Percentiles rank a stretch among this genome's conserved stretches.
Conservation (phyloP, 2,797 vertebrate genomes). For the Pygocentrus nattereri region DNA sequence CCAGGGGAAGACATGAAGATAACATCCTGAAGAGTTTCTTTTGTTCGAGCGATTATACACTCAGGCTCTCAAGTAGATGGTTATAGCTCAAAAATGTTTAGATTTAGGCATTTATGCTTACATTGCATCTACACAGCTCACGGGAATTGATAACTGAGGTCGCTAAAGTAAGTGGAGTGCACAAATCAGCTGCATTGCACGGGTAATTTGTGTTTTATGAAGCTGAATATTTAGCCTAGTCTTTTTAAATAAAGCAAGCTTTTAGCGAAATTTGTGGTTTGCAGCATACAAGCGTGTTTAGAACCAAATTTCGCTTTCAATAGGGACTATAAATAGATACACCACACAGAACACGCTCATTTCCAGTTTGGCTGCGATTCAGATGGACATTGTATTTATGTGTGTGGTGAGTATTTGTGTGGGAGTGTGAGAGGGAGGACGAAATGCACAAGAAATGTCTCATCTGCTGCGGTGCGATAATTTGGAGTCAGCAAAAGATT, state of each 20-base stretch:
- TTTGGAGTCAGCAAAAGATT: slow-evolving; percentile 29
- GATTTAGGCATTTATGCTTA: not conserved
- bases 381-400: slow-evolving; percentile 25
- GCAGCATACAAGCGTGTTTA: slow-evolving; percentile 3
- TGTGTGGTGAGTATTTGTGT: slow-evolving; percentile 27
- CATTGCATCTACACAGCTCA: not conserved
- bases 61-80: not conserved
- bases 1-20: not conserved
- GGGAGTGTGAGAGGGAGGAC: slow-evolving; percentile 27
- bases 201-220: slow-evolving; percentile 30
- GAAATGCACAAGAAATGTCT: slow-evolving; percentile 12
- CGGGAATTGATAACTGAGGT: not conserved
- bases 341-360: slow-evolving; percentile 22
- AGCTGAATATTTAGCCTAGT: slow-evolving; percentile 3
- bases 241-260: slow-evolving; percentile 20
- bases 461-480: slow-evolving; percentile 46
- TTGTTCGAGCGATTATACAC: not conserved
- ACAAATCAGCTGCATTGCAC: not conserved
- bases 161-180: not conserved
- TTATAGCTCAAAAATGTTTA: slow-evolving; percentile 6
- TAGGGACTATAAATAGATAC: slow-evolving; percentile 43
- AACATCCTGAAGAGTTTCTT: not conserved
- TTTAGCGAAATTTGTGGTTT: slow-evolving; percentile 21
- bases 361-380: slow-evolving; percentile 32
- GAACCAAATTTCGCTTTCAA: not conserved